Base-by-base conservation (phyloP, 2,888 invertebrate species). In the Conchocele bisecta region DNA sequence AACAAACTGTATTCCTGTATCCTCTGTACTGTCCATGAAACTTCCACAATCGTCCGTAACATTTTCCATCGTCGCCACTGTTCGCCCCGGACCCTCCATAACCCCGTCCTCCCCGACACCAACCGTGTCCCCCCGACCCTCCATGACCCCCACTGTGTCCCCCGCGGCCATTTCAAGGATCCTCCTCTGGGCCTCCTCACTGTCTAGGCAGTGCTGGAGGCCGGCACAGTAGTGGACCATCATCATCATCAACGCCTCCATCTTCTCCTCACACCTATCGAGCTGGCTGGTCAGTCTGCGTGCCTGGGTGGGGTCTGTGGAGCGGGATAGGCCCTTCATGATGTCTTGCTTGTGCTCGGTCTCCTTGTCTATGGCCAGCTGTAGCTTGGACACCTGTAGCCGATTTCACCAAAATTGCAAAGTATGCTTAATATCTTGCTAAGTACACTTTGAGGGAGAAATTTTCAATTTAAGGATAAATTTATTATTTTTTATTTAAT, bases 151-250 rank as follows among this genome's bases (percentile, higher is more conserved):
- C n/a, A 35, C 37, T 6, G 17, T 22, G 17, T 42, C 42, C 42
- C 6, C 42, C 5, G 35, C 3, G 7, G 9, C 51, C 3, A 3
- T 35, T 26, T 28, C 51, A 20, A 48, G 48, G 39, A 76, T 31
- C 31, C 76, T 44, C 28, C 61, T 68, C 26, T 76, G 72, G n/a
- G 76, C 76, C 33, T 76, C 76, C 35, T 76, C 76, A 41, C 83
- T 92, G 91, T 90, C 94, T 91, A 95, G 94, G 89, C 95, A 94
- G 83, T 95, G 94, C 89, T 98, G 98, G 68, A 98, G 93, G 3
- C 97, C 98, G 3, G 98, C 96, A 92, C 98, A 98, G 91, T 97
- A 96, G 92, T 98, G 97, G 79, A 98, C 92, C 95, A 98, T 96
- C 78, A 98, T 94, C 58, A 98, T 95, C 54, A 97, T 97, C 74